Percentiles rank a stretch among this genome's conserved stretches.
Evolutionary conservation across 2,888 invertebrate species (phyloP).

Genomic region (Drosophila aldrichi): DNA sequence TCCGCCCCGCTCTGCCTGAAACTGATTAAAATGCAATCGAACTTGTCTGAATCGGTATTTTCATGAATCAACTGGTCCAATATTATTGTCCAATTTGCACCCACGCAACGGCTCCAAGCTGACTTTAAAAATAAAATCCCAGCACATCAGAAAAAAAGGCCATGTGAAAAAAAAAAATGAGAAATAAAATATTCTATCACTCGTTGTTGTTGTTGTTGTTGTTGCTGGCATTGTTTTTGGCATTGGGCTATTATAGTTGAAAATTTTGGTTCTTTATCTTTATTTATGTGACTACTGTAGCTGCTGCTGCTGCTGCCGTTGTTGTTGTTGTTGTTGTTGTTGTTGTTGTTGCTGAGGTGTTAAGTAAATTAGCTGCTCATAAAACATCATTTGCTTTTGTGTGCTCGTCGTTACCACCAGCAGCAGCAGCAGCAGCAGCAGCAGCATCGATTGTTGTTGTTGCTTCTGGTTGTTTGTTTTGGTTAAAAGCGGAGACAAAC

Average conservation of each 20-base stretch:
- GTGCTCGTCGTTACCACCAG: constrained; percentile 51
- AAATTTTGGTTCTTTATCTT: constrained; percentile 46
- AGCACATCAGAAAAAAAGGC: constrained; percentile 51
- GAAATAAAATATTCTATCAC: constrained; percentile 19
- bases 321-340: constrained; percentile 20
- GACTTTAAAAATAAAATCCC: constrained; percentile 22
- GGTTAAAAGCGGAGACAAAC: constrained; percentile 73
- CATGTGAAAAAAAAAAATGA: constrained; percentile 75
- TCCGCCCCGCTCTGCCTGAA: constrained; percentile 56
- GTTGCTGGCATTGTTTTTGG: constrained; percentile 45
- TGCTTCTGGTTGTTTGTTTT: constrained; percentile 61
- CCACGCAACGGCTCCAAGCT: constrained; percentile 52
- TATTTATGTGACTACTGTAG: constrained; percentile 39
- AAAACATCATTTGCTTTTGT: constrained; percentile 78
- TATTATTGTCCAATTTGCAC: constrained; percentile 69
- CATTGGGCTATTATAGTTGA: constrained; percentile 65
- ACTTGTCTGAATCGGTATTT: constrained; percentile 76
- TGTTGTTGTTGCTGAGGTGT: constrained; percentile 68
- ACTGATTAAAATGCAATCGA: constrained; percentile 74
- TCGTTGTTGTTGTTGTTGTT: background rate
- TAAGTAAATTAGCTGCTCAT: constrained; percentile 82
- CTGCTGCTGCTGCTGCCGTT: too few species aligned
- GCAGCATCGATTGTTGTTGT: constrained; percentile 40
- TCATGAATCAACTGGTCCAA: constrained; percentile 76
- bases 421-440: constrained; percentile 23